Base-by-base conservation (phyloP, 2,113 vertebrate species). In the Brachyistius frenatus region DNA sequence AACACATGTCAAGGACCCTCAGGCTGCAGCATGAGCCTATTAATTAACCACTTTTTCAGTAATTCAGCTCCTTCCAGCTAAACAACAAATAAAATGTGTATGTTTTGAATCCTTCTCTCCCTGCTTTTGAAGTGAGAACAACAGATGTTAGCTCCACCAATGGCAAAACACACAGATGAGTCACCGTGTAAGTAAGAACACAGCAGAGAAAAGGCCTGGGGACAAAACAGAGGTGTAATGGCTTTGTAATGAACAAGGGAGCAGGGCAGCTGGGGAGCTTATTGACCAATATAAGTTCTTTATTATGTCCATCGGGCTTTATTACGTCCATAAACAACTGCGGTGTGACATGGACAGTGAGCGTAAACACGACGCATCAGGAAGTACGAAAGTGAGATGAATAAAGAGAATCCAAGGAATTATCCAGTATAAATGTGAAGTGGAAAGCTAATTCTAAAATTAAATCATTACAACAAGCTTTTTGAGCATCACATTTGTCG, bases 11-110 rank as follows among this genome's bases (percentile, higher is more conserved):
- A 30, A 64, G 5, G 5, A 30, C 33, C 80, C 36, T 62, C 41
- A 4, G 73, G 86, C 71, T 68, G 54, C 78, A 53, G 8, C 44
- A 61, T 66, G 76, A 58, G 15, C 47, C 57, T 53, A 75, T 81
- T 75, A 73, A 85, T 86, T 81, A 82, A 77, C 37, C 35, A 41
- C 41, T 80, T 84, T 71, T 81, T 73, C 47, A 56, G 47, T 82
- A 69, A 87, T 79, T 79, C 13, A 66, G 10, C 9, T 74, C 57
- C 75, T 77, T 81, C 9, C 6, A 76, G 63, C 61, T 32, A 50
- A 67, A 69, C 23, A 55, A 2, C 6, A 52, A 30, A 3, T 50
- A 54, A 85, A 75, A 15, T 37, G 13, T 49, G 30, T 30, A 47
- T 16, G 3, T 36, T 54, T 23, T 32, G 14, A 55, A 32, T 36